Percentiles rank a stretch among this genome's conserved stretches.
Evolutionary conservation across 2,113 vertebrate genomes (phyloP).

Genomic region (Zosterops japonicus): DNA sequence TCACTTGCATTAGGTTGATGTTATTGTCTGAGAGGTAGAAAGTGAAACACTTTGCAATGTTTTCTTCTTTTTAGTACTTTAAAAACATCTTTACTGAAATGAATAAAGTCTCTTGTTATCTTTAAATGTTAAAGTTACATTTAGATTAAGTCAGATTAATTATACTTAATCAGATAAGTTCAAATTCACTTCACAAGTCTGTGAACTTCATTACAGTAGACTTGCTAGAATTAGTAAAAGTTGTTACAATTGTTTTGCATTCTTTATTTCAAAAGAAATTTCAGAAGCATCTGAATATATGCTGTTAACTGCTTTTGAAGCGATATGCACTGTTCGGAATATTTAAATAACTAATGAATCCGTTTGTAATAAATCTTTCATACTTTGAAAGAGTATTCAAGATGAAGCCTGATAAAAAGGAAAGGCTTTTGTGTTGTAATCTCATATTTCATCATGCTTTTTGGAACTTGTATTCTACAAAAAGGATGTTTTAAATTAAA

Average conservation of each 20-base stretch:
- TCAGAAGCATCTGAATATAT: background rate
- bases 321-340: background rate
- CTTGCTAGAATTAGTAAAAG: background rate
- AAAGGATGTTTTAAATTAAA: conserved; percentile 2
- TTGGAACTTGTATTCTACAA: background rate
- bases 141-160: background rate
- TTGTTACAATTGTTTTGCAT: background rate
- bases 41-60: background rate
- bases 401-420: background rate
- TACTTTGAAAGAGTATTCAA: background rate
- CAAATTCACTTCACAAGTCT: background rate
- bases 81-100: background rate
- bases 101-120: background rate
- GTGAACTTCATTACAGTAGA: background rate
- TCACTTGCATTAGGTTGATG: background rate
- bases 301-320: background rate
- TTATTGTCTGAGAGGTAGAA: background rate
- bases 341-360: background rate
- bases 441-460: background rate
- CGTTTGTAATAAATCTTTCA: background rate
- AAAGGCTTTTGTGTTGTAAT: background rate
- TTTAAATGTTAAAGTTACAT: background rate
- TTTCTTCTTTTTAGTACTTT: background rate
- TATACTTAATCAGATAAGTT: background rate
- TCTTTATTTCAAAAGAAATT: background rate